Conservation (phyloP, 2,113 vertebrate species). For the Redunca redunca region DNA sequence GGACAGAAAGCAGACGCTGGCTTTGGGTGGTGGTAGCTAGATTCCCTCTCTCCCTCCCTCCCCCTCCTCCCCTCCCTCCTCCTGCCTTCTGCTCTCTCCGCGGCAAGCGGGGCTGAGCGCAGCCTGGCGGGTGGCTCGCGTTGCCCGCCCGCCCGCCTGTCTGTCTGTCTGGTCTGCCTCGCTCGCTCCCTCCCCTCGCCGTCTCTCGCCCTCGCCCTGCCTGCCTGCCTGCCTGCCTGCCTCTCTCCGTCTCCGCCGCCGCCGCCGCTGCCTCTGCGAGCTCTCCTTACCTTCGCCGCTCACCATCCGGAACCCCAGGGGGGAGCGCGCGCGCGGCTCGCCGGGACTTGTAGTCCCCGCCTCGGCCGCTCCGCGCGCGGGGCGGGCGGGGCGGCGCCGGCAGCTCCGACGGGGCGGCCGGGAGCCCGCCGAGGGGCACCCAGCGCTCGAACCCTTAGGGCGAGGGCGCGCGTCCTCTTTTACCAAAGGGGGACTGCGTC, state of each 20-base stretch:
- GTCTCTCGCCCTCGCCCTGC: constrained; percentile 72
- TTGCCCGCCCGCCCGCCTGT: constrained; percentile 70
- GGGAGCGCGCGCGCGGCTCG: constrained; percentile 77
- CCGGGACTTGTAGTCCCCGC: constrained; percentile 78
- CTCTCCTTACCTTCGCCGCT: constrained; percentile 78
- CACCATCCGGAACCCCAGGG: constrained; percentile 81
- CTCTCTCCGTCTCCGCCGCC: constrained; percentile 72
- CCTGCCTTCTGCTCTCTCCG: constrained; percentile 75
- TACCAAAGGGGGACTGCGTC: background rate
- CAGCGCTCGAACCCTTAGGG: rapidly evolving
- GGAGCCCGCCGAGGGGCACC: background rate
- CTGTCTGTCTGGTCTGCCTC: constrained; percentile 71
- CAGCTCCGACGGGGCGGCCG: constrained; percentile 52
- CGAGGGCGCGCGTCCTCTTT: background rate
- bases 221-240: constrained; percentile 72
- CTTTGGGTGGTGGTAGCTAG: constrained; percentile 77
- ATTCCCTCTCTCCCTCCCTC: constrained; percentile 70
- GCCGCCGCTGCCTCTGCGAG: constrained; percentile 74
- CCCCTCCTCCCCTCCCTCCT: constrained; percentile 68
- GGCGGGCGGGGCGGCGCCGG: constrained; percentile 50
- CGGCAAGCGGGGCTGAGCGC: constrained; percentile 71
- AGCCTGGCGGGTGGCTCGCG: constrained; percentile 71
- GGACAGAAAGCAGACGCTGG: constrained; percentile 80
- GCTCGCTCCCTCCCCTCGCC: constrained; percentile 65
- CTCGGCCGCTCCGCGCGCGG: constrained; percentile 28